Conservation (phyloP, 2,113 vertebrate species). For the Xyliphius kryptos region DNA sequence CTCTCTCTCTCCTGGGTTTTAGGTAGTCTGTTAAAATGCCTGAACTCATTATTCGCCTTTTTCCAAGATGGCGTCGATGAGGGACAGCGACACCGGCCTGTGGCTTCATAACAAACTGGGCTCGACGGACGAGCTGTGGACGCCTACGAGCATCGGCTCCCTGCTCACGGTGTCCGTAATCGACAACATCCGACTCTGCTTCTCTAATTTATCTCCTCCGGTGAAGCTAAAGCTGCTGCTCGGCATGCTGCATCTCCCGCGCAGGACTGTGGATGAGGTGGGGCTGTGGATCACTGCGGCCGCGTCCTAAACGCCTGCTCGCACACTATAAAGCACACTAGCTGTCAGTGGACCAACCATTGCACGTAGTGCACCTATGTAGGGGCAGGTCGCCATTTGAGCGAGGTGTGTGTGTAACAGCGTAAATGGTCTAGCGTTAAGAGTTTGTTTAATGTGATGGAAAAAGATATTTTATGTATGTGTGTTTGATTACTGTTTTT, state of each 20-base stretch:
- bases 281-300: slow-evolving; percentile 53
- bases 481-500: no score
- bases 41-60: slow-evolving; percentile 72
- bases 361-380: no score
- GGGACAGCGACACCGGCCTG: slow-evolving; percentile 98
- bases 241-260: slow-evolving; percentile 93
- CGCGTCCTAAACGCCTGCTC: slow-evolving; percentile 6
- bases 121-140: slow-evolving; percentile 95
- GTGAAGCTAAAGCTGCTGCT: slow-evolving; percentile 95
- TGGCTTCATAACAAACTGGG: slow-evolving; percentile 99
- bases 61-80: slow-evolving; percentile 99
- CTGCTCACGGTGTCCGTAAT: slow-evolving; percentile 93
- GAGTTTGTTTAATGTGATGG: no score
- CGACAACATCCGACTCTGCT: slow-evolving; percentile 95
- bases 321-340: no score
- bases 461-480: no score
- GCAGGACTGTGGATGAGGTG: slow-evolving; percentile 96
- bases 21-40: slow-evolving; percentile 92
- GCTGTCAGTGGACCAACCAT: no score
- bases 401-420: no score
- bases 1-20: slow-evolving; percentile 70
- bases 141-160: slow-evolving; percentile 92
- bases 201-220: slow-evolving; percentile 89
- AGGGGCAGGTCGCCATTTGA: no score
- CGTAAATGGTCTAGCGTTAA: no score